Evolutionary conservation across 2,797 vertebrate species (phyloP).

Genomic region (Masticophis lateralis): DNA sequence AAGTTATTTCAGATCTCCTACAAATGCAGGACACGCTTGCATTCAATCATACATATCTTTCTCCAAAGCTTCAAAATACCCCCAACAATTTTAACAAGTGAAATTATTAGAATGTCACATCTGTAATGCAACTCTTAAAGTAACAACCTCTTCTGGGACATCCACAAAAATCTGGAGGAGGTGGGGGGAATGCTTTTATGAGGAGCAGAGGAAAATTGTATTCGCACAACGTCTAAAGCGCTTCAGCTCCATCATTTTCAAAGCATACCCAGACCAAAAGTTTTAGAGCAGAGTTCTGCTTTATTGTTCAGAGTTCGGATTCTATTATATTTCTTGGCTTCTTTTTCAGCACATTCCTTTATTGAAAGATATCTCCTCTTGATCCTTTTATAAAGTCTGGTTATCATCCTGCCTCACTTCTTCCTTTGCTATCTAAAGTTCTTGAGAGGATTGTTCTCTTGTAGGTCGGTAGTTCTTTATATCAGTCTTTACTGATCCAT

Average conservation of each 20-base stretch:
- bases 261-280: background rate
- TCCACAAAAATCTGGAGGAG: background rate
- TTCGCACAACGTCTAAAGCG: background rate
- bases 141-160: background rate
- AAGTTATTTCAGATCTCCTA: background rate
- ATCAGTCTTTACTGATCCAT: background rate
- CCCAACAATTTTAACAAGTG: background rate
- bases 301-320: background rate
- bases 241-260: background rate
- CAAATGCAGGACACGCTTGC: background rate
- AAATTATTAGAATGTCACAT: background rate
- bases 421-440: background rate
- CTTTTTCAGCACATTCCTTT: background rate
- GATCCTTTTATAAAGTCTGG: background rate
- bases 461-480: background rate
- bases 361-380: background rate
- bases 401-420: background rate
- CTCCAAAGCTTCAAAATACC: background rate
- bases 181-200: background rate
- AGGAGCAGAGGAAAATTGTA: background rate
- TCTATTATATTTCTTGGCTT: background rate
- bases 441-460: background rate
- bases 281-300: background rate
- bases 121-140: background rate
- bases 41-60: background rate